Evolutionary conservation across 2,113 vertebrate genomes (phyloP).

Genomic region (Sander lucioperca): DNA sequence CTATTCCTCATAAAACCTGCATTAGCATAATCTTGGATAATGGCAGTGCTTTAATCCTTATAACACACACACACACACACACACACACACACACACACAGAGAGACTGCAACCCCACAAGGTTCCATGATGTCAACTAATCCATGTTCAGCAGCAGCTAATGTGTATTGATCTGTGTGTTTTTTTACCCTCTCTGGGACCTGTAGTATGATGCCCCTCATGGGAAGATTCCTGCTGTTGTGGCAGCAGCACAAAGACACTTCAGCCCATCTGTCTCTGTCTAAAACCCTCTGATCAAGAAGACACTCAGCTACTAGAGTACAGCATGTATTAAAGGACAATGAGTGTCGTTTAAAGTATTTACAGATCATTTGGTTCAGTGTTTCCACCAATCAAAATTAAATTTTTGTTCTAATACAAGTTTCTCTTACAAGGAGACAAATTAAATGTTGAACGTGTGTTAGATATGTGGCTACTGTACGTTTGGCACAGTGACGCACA

Average conservation of each 20-base stretch:
- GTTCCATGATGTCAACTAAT: constrained; percentile 65
- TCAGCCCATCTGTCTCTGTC: constrained; percentile 70
- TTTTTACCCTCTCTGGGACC: constrained; percentile 61
- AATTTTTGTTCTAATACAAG: not conserved
- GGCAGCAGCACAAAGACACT: constrained; percentile 32
- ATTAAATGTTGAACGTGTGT: not conserved
- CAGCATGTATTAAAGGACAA: constrained; percentile 16
- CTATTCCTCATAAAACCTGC: constrained; percentile 28
- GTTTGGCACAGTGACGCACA: constrained; percentile 12
- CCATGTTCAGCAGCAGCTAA: constrained; percentile 69
- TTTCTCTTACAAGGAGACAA: not conserved
- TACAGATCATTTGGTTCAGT: constrained; percentile 3
- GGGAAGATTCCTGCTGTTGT: constrained; percentile 61
- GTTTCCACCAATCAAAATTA: not conserved
- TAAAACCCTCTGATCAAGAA: constrained; percentile 50
- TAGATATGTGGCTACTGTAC: not conserved
- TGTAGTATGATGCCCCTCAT: constrained; percentile 64
- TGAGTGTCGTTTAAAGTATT: constrained; percentile 10
- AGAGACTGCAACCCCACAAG: constrained; percentile 20
- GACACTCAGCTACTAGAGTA: constrained; percentile 22
- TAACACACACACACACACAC: constrained; percentile 4
- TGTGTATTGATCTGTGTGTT: constrained; percentile 77
- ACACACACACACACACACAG: constrained; percentile 25
- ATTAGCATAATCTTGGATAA: constrained; percentile 23
- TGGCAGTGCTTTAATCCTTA: constrained; percentile 23